Conservation (phyloP, 1,140 invertebrate genomes). For the Drosophila funebris region DNA sequence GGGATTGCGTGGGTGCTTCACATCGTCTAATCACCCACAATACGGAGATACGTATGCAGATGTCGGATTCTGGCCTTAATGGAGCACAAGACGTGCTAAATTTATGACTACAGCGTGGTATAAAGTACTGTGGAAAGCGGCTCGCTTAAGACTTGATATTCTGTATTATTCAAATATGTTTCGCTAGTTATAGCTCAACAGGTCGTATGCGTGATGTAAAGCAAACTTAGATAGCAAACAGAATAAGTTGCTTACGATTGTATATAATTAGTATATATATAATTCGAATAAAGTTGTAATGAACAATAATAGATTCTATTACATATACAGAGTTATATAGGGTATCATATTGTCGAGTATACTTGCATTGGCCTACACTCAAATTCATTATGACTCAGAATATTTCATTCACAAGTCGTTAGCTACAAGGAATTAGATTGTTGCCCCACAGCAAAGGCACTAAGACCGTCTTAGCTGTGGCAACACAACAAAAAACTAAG, state of each 20-base stretch:
- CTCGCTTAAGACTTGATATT: no score
- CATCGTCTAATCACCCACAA: constrained; percentile 13
- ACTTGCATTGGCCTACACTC: background rate
- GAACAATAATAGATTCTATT: no score
- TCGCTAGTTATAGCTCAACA: no score
- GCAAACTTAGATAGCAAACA: no score
- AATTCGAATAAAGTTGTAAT: no score
- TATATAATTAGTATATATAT: no score
- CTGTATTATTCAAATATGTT: background rate
- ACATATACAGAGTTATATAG: no score
- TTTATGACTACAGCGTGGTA: background rate
- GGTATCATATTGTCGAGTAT: no score
- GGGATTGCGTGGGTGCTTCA: background rate
- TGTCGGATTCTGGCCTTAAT: background rate
- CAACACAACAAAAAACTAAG: constrained; percentile 4
- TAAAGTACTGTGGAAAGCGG: background rate
- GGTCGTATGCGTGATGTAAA: no score
- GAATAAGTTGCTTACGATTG: no score
- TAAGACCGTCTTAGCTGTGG: background rate
- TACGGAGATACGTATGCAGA: background rate
- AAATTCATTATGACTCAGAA: background rate
- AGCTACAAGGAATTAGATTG: background rate
- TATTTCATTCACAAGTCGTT: background rate
- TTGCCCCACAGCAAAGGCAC: background rate
- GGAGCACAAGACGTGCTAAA: constrained; percentile 1